phyloP scores from a whole-genome alignment of 2,888 invertebrate species.

The Tipula vernalis region DNA sequence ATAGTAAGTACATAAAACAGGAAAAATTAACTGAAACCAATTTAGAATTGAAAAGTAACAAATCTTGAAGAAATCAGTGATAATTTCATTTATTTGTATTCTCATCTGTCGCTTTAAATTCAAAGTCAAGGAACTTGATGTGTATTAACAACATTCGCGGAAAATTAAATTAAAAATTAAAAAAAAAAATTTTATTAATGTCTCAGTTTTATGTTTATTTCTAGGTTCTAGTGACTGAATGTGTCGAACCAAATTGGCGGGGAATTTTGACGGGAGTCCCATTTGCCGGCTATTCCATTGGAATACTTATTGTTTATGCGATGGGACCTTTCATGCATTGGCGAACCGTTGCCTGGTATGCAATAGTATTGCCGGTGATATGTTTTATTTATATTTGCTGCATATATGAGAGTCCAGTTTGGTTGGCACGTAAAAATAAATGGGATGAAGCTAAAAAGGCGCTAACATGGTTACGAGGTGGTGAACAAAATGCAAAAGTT shows the following conservation, averaged over 20 bases:
- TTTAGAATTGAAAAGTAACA: background rate
- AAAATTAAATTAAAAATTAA: too few relatives aligned
- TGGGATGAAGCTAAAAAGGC: conserved; percentile 41
- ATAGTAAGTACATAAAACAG: background rate
- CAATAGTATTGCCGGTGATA: conserved; percentile 44
- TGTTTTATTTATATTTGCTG: conserved; percentile 46
- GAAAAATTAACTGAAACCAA: background rate
- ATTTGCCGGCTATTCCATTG: conserved; percentile 60
- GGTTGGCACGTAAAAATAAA: conserved; percentile 51
- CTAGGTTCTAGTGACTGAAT: too few relatives aligned
- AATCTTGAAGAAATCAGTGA: background rate
- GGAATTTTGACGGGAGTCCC: conserved; percentile 58
- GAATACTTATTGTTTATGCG: conserved; percentile 40
- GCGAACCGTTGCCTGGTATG: conserved; percentile 54
- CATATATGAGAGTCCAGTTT: conserved; percentile 63
- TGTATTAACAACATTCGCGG: too few relatives aligned
- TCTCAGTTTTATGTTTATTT: too few relatives aligned
- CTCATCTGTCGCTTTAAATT: too few relatives aligned
- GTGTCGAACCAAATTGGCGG: conserved; percentile 51
- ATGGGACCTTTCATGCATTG: conserved; percentile 50
- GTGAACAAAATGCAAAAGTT: conserved; percentile 41
- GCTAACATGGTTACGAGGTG: conserved; percentile 47
- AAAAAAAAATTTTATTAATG: too few relatives aligned
- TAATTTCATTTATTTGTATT: too few relatives aligned
- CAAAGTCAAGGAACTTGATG: too few relatives aligned